phyloP scores from a whole-genome alignment of 92 coral and sea anemone species.

The Zoanthus solanderi region DNA sequence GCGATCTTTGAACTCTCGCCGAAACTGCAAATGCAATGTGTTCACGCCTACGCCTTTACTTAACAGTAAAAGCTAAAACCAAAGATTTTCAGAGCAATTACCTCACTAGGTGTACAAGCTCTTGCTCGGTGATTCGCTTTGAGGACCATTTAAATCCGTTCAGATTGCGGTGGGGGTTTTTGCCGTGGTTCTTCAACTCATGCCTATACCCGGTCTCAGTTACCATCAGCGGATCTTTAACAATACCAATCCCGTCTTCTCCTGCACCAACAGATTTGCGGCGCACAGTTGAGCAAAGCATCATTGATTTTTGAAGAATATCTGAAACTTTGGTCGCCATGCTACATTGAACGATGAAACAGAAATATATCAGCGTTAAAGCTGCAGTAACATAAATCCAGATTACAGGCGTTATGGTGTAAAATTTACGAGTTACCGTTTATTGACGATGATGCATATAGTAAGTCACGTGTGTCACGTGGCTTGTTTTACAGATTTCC shows the following conservation, averaged over 20 bases:
- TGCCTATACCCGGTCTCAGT: not conserved
- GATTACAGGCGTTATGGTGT: no score
- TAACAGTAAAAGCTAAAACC: no score
- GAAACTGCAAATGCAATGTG: no score
- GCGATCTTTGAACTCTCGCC: no score
- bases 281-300: constrained; percentile 20
- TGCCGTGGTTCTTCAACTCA: not conserved
- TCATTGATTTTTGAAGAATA: constrained; percentile 32
- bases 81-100: not conserved
- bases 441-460: no score
- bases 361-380: no score
- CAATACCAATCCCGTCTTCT: not conserved
- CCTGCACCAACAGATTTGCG: not conserved
- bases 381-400: no score
- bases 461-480: no score
- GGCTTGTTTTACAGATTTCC: no score
- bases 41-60: no score
- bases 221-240: not conserved
- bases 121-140: constrained; percentile 19
- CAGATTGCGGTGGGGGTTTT: not conserved
- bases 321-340: constrained; percentile 43
- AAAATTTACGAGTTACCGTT: no score
- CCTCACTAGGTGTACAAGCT: constrained; percentile 3
- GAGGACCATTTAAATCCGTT: constrained; percentile 25
- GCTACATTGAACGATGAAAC: not conserved